Evolutionary conservation across 1,140 invertebrate genomes (phyloP).

Genomic region (Cardiocondyla obscurior): DNA sequence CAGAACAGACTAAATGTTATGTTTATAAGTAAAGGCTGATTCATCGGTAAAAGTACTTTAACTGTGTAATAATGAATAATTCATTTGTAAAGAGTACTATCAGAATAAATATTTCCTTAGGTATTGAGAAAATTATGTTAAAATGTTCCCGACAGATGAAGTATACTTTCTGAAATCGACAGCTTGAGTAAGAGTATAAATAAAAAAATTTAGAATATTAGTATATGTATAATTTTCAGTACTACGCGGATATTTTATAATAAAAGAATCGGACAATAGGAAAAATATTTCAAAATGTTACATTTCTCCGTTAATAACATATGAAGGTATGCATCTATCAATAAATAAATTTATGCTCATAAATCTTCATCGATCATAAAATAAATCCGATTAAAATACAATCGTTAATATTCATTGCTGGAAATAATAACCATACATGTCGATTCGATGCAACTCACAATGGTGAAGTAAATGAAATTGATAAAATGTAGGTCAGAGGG

Average conservation of each 20-base stretch:
- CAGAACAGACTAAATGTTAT: background rate
- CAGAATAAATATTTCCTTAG: constrained; percentile 14
- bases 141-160: background rate
- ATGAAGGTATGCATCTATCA: background rate
- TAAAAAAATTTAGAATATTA: background rate
- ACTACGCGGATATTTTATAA: background rate
- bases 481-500: constrained; percentile 29
- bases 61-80: constrained; percentile 11
- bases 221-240: background rate
- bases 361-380: constrained; percentile 29
- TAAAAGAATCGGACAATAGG: background rate
- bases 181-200: background rate
- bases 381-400: constrained; percentile 27
- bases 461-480: constrained; percentile 14
- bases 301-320: background rate
- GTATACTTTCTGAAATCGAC: background rate
- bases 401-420: constrained; percentile 30
- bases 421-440: constrained; percentile 23
- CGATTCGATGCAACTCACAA: background rate
- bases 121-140: background rate
- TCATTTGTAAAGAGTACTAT: constrained; percentile 8
- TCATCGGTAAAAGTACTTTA: background rate
- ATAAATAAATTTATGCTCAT: constrained; percentile 7
- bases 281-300: background rate
- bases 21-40: constrained; percentile 5